Base-by-base conservation (phyloP, 2,113 vertebrate genomes). In the Brevimyrus niger region DNA sequence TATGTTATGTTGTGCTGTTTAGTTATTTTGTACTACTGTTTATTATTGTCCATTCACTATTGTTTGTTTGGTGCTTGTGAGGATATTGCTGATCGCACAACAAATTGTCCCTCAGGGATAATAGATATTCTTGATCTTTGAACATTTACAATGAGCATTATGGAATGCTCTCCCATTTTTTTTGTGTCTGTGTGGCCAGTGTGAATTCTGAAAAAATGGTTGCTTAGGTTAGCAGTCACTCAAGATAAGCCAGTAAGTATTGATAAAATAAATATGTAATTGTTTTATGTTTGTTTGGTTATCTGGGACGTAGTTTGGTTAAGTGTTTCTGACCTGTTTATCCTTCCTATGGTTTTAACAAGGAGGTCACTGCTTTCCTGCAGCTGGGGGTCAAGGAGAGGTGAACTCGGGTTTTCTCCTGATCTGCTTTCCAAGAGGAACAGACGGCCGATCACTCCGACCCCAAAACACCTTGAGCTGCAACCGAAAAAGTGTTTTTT, bases 121-220 rank as follows among this genome's bases (percentile, higher is more conserved):
- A 69, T 69, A 69, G 61, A 65, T 65, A 65, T 65, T 23, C 8
- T 61, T 61, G 55, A 23, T 61, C 7, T 27, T 61, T 65, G 86
- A 76, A 15, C 92, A 92, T 95, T 95, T 94, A 92, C 89, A 55
- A 88, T 88, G 85, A 89, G 87, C 89, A 92, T 89, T 73, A 89
- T 88, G 87, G 93, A 90, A 93, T 94, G 94, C 93, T 86, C 38
- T 27, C 92, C 90, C 91, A 89, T 23, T 89, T 88, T 6, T 82
- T 31, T 42, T 48, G 19, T 76, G 23, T 48, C 19, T 82, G 73
- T 80, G 44, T 42, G 47, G 38, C 23, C 27, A 65, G 42, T 46
- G 38, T 69, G 47, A 80, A 76, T 88, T 13, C 31, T 17, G 13
- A 23, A 82, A 44, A 82, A 82, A 82, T 82, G 8, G 13, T 82